These are phyloP conservation scores for Eira barbara DNA, from an alignment of 2,113 vertebrate species.

Conservation along the genomic window DNA sequence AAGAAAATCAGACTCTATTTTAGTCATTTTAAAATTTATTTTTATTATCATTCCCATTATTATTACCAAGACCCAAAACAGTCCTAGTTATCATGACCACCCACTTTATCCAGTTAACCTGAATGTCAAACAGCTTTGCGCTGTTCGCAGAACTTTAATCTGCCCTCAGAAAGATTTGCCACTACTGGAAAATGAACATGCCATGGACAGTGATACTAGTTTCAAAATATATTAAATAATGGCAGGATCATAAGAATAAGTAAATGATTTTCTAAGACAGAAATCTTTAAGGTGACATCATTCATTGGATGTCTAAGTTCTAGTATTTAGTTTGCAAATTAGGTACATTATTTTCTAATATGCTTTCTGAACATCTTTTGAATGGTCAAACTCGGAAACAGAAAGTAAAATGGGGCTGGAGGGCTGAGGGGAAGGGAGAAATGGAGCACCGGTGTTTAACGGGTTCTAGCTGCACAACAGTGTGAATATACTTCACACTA, in stretches of 20 bases:
- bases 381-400: not conserved
- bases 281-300: not conserved
- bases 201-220: not conserved
- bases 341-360: not conserved
- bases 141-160: conserved; percentile 3
- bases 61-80: not conserved
- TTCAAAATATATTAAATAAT: conserved; percentile 34
- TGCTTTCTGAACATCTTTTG: not conserved
- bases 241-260: not conserved
- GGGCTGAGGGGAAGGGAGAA: not conserved
- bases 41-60: not conserved
- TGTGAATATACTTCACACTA: not conserved
- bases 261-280: not conserved
- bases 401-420: not conserved
- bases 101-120: not conserved
- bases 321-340: not conserved
- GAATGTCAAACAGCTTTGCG: not conserved
- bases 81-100: not conserved
- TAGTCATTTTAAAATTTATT: not conserved
- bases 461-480: not conserved
- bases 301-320: not conserved
- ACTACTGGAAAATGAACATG: not conserved
- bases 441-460: not conserved
- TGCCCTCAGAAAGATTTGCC: not conserved
- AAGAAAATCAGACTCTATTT: conserved; percentile 23